These are phyloP conservation scores for Meandrina meandrites DNA, from an alignment of 92 coral and sea anemone species.

Conservation along the genomic window DNA sequence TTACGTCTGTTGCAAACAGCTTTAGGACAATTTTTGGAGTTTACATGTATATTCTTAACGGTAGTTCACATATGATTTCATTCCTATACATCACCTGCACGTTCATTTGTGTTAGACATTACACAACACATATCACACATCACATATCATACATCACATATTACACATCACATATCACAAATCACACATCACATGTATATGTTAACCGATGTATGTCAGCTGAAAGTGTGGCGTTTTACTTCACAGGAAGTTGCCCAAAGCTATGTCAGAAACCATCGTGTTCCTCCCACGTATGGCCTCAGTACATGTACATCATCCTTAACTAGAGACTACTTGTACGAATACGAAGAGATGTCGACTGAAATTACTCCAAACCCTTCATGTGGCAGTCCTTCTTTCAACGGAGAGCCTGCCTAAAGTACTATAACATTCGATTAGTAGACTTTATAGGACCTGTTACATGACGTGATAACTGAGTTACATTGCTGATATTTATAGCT, in stretches of 20 bases:
- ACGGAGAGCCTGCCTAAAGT: constrained; percentile 12
- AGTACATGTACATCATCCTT: constrained; percentile 55
- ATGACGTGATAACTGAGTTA: background rate
- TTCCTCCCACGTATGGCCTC: constrained; percentile 59
- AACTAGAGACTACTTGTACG: constrained; percentile 7
- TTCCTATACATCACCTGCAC: too few relatives aligned
- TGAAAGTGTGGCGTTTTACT: background rate
- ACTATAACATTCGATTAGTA: background rate
- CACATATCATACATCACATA: too few relatives aligned
- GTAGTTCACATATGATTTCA: too few relatives aligned
- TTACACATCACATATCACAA: too few relatives aligned
- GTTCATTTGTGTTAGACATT: too few relatives aligned
- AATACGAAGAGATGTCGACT: constrained; percentile 29
- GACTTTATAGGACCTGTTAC: background rate
- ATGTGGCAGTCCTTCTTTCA: background rate
- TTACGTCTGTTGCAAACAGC: too few relatives aligned
- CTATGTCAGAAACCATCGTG: constrained; percentile 61
- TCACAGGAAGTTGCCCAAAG: constrained; percentile 58
- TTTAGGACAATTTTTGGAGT: too few relatives aligned
- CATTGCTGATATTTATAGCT: background rate
- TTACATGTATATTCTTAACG: too few relatives aligned
- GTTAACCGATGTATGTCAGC: background rate
- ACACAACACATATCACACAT: too few relatives aligned
- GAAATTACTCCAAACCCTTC: background rate
- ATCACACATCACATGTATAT: too few relatives aligned